Percentiles rank a stretch among this genome's conserved stretches.
phyloP scores from a whole-genome alignment of 2,888 invertebrate genomes.

The Drosophila pseudotakahashii region DNA sequence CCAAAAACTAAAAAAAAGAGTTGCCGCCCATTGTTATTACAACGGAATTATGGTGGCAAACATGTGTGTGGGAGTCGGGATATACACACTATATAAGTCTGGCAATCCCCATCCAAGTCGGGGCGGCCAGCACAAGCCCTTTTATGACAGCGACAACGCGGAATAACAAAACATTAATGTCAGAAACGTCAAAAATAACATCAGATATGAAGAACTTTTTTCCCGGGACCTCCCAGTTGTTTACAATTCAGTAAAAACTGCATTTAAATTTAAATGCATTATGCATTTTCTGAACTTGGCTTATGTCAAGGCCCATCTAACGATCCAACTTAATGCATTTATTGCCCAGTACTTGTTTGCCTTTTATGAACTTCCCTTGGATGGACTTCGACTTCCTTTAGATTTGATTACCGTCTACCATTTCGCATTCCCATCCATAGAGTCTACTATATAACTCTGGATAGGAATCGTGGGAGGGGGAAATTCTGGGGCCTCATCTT shows the following conservation, averaged over 20 bases:
- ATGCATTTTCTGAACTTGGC: constrained; percentile 41
- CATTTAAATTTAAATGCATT: constrained; percentile 73
- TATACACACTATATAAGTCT: constrained; percentile 18
- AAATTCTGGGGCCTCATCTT: constrained; percentile 25
- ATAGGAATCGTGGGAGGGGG: neutral
- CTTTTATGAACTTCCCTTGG: constrained; percentile 41
- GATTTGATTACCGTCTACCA: constrained; percentile 16
- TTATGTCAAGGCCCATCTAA: constrained; percentile 19
- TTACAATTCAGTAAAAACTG: constrained; percentile 57
- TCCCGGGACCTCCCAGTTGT: constrained; percentile 72
- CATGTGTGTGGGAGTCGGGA: constrained; percentile 55
- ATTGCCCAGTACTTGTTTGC: constrained; percentile 17
- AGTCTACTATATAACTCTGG: constrained; percentile 29
- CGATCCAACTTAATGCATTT: constrained; percentile 21
- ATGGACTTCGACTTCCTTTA: constrained; percentile 5
- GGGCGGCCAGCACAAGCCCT: constrained; percentile 42
- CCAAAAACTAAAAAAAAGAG: constrained; percentile 47
- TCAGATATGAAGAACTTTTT: constrained; percentile 36
- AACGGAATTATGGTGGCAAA: constrained; percentile 32
- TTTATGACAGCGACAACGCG: constrained; percentile 67
- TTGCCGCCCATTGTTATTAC: constrained; percentile 59
- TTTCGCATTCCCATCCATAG: constrained; percentile 13
- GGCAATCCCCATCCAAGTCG: constrained; percentile 16
- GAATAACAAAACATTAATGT: constrained; percentile 77
- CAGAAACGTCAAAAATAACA: constrained; percentile 76